Conservation (phyloP, 2,888 invertebrate genomes). For the Catocala sponsa region DNA sequence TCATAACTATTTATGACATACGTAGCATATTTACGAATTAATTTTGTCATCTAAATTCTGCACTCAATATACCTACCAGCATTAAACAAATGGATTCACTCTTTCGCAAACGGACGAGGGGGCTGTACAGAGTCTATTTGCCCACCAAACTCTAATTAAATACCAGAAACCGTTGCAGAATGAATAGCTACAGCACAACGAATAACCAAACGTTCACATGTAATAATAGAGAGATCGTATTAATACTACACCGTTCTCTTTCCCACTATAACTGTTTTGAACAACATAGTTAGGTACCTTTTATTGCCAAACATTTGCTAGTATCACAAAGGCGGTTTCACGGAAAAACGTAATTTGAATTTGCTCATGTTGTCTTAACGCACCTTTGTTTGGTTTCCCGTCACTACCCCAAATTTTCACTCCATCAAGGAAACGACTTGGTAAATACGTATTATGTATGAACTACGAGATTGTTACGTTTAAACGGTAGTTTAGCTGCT, state of each 20-base stretch:
- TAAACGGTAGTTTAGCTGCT: not conserved
- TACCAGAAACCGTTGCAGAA: no score
- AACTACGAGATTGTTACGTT: conserved; percentile 30
- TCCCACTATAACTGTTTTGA: not conserved
- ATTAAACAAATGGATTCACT: no score
- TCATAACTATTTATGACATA: no score
- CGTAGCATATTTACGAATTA: no score
- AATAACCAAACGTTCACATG: not conserved
- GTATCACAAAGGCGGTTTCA: conserved; percentile 47
- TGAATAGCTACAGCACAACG: no score
- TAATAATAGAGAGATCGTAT: not conserved
- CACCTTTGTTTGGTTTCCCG: conserved; percentile 77
- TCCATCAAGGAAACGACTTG: conserved; percentile 69
- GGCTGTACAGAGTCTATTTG: no score
- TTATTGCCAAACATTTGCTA: conserved; percentile 16
- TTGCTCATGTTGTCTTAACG: conserved; percentile 60
- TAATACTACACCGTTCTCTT: not conserved
- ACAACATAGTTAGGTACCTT: conserved; percentile 8
- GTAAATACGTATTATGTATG: conserved; percentile 45
- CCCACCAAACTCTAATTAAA: no score
- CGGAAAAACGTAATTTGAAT: conserved; percentile 69
- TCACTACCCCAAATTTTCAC: conserved; percentile 71
- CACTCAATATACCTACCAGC: no score
- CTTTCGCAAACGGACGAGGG: no score
- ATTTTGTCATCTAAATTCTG: no score